Base-by-base conservation (phyloP, 2,888 invertebrate species). In the Acrobasis repandana region DNA sequence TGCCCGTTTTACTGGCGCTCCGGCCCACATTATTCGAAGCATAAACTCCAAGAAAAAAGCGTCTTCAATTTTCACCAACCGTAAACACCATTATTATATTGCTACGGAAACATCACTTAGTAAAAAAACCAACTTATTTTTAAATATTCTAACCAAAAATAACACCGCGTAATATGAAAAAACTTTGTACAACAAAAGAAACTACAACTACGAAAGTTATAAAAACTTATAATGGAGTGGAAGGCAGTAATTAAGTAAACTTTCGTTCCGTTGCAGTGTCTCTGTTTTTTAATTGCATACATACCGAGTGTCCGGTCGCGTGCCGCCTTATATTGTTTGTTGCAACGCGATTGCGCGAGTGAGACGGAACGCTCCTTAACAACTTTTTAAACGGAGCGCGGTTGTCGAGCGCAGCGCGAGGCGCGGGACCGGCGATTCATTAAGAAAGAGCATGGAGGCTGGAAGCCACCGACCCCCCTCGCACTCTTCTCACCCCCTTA, bases 391-490 rank as follows among this genome's bases (percentile, higher is more conserved):
- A 74, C 66, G 73, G 82, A 86, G 86, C 84, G 82, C 83, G 76
- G 79, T 77, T 74, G 78, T 79, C 79, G 84, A 82, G 84, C 87
- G 87, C 88, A 81, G 83, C 88, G 86, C 88, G 82, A 85, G 83
- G 86, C 89, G 87, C 88, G 88, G 88, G 82, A 88, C 88, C 90
- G 88, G 83, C 90, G 90, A 85, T 89, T 91, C 90, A 90, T 90
- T 90, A 90, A 86, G 82, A 83, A 82, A 82, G 81, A 85, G 82
- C 88, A 76, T 87, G 90, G 89, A 89, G 80, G 87, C 90, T 88
- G 88, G 79, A 83, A 75, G 73, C 79, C 77, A 76, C 78, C 73
- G 76, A 75, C 73, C 74, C 76, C 80, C 83, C 81, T 28, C 77
- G 76, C 67, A 70, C 73, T 69, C 67, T 63, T 62, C 66, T 49